Percentiles rank a stretch among this genome's conserved stretches.
Conservation (phyloP, 2,113 vertebrate species). For the Prionailurus viverrinus region DNA sequence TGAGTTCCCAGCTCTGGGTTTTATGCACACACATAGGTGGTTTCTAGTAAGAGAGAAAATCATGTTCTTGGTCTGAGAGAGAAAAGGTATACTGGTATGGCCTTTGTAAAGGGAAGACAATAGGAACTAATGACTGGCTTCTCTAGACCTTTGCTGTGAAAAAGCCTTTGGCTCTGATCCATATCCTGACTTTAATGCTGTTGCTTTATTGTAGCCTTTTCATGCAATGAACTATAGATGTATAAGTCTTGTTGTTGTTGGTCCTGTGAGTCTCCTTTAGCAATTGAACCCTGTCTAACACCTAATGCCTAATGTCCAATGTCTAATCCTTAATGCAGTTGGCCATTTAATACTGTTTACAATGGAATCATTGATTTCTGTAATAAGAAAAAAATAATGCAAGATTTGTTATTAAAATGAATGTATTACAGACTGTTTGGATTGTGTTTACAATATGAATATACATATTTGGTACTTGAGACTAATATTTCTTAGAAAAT, state of each 20-base stretch:
- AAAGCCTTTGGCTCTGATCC: background rate
- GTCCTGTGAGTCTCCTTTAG: background rate
- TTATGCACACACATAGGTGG: background rate
- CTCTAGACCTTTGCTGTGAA: background rate
- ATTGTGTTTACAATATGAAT: background rate
- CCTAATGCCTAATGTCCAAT: background rate
- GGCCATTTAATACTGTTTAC: background rate
- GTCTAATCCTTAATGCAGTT: background rate
- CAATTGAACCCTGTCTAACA: background rate
- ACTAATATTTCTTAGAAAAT: constrained; percentile 37
- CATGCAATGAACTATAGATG: background rate
- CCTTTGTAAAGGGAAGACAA: background rate
- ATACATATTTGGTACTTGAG: constrained; percentile 5
- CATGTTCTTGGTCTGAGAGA: background rate
- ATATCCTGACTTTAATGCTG: background rate
- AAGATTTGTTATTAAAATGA: background rate
- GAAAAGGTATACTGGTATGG: background rate
- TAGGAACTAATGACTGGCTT: background rate
- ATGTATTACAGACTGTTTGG: background rate
- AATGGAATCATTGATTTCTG: background rate
- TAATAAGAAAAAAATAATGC: background rate
- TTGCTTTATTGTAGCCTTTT: background rate
- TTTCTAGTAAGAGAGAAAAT: background rate
- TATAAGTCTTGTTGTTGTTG: background rate
- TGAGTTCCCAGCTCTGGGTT: background rate